These are phyloP conservation scores for Tipula unca DNA, from an alignment of 2,888 invertebrate genomes.

Conservation along the genomic window DNA sequence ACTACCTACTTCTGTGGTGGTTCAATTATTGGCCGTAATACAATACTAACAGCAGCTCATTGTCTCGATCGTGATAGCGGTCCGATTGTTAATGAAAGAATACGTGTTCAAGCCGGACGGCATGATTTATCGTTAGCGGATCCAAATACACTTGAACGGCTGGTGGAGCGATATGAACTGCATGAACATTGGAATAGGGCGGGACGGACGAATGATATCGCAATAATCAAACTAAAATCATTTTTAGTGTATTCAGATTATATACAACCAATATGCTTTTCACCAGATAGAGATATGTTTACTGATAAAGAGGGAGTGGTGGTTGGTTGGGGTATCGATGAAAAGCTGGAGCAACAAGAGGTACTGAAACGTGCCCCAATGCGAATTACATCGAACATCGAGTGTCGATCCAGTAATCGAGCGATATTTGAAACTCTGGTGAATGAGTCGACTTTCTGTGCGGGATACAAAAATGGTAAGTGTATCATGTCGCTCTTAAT, in stretches of 20 bases:
- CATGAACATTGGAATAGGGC: slow-evolving; percentile 22
- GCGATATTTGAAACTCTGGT: slow-evolving; percentile 24
- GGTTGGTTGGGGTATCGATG: slow-evolving; percentile 37
- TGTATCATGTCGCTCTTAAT: no score
- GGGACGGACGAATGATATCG: slow-evolving; percentile 33
- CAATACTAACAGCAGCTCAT: slow-evolving; percentile 36
- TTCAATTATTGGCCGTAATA: slow-evolving; percentile 35
- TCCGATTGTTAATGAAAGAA: slow-evolving; percentile 31
- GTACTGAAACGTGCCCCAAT: slow-evolving; percentile 25
- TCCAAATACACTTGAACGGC: slow-evolving; percentile 33
- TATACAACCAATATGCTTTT: slow-evolving; percentile 39
- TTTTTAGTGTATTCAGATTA: slow-evolving; percentile 32
- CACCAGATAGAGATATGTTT: not conserved
- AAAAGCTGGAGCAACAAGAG: not conserved
- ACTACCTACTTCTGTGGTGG: slow-evolving; percentile 43
- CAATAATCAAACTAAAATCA: slow-evolving; percentile 35
- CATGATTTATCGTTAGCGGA: slow-evolving; percentile 37
- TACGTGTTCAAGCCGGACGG: slow-evolving; percentile 37
- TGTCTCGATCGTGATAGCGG: slow-evolving; percentile 31
- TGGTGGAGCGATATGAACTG: slow-evolving; percentile 21
- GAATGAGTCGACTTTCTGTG: slow-evolving; percentile 24
- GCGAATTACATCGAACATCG: slow-evolving; percentile 33
- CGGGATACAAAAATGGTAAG: slow-evolving; percentile 24
- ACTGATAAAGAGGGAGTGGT: not conserved
- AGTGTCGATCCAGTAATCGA: slow-evolving; percentile 30